Evolutionary conservation across 2,888 invertebrate species (phyloP), one percentile per base, ranked within the genome.

Genomic region (Rhamphomyia laevipes): DNA sequence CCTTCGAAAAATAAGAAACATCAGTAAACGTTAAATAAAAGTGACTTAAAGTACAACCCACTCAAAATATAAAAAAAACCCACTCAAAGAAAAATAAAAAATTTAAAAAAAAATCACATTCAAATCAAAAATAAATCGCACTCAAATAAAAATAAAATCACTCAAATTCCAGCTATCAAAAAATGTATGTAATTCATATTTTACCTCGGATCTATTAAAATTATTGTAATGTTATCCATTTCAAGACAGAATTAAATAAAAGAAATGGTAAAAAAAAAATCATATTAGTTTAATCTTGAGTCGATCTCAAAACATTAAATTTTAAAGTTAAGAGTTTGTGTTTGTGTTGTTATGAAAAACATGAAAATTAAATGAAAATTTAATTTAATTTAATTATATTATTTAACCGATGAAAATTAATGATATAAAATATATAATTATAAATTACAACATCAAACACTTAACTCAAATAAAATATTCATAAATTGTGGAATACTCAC

Each of bases 251-350:
- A 45, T 51, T 49, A 52, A 51, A 50, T 47, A 57, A 53, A 51
- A 51, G 50, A 47, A 53, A 53, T 21, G 6, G 21, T 4, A 27
- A 27, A 27, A 27, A 27, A 43, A 54, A 46, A 53, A 53, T 50
- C 50, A 55, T 63, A 68, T 71, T 70, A 70, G 66, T 67, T 67
- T 66, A 67, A n/a, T 61, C 61, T 68, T 69, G 59, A 70, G 64
- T 57, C 64, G 65, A n/a, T n/a, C n/a, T n/a, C n/a, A n/a, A n/a
- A n/a, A n/a, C n/a, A n/a, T n/a, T n/a, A n/a, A n/a, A n/a, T n/a
- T n/a, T n/a, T n/a, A n/a, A n/a, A n/a, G n/a, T n/a, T n/a, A n/a
- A n/a, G n/a, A n/a, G n/a, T n/a, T n/a, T n/a, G n/a, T n/a, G n/a
- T n/a, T n/a, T n/a, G n/a, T n/a, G n/a, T n/a, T n/a, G n/a, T n/a